Evolutionary conservation across 1,140 invertebrate species (phyloP).

Genomic region (Homarus americanus): DNA sequence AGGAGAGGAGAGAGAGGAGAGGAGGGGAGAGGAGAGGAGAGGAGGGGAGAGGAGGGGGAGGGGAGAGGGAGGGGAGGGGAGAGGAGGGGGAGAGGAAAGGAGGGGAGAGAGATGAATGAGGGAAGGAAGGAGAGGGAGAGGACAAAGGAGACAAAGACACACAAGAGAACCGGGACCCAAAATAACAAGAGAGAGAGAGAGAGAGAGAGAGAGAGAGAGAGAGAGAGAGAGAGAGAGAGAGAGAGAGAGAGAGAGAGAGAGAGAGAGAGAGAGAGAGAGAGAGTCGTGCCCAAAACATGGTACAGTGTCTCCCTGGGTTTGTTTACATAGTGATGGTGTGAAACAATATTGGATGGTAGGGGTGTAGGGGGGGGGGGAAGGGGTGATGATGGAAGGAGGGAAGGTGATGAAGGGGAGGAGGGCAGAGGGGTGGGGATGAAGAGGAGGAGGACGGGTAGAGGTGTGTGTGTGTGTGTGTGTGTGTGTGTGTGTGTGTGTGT

Average conservation of each 20-base stretch:
- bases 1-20: background rate
- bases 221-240: conserved; percentile 6
- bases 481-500: background rate
- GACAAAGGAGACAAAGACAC: no score
- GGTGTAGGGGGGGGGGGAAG: no score
- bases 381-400: no score
- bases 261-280: conserved; percentile 6
- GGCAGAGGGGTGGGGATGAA: no score
- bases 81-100: background rate
- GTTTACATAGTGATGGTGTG: no score
- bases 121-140: no score
- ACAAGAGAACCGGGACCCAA: background rate
- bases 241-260: conserved; percentile 6
- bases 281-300: background rate
- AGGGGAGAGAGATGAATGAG: no score
- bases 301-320: no score
- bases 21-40: background rate
- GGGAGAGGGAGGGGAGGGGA: background rate
- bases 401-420: no score
- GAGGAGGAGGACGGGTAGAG: no score
- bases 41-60: background rate
- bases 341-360: no score
- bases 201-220: conserved; percentile 6
- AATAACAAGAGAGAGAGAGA: background rate
- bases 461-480: background rate